These are phyloP conservation scores for Solen grandis DNA, from an alignment of 1,140 invertebrate genomes.

Conservation along the genomic window DNA sequence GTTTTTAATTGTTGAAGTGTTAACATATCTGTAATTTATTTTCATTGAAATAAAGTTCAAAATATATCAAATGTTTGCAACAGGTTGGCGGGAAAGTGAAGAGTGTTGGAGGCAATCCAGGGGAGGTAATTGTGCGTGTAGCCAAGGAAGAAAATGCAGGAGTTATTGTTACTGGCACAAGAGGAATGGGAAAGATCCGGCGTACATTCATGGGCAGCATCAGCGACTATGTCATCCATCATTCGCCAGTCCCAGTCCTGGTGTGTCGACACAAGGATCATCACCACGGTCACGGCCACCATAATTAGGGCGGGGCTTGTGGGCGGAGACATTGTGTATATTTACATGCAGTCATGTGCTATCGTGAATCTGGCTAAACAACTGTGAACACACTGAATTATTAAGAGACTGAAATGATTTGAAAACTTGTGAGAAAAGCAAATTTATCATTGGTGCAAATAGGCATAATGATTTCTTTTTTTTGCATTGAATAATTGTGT, in stretches of 20 bases:
- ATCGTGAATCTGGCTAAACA: no score
- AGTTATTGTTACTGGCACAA: conserved; percentile 76
- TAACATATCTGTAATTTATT: background rate
- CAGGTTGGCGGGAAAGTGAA: conserved; percentile 78
- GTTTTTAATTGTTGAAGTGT: background rate
- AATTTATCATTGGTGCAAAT: no score
- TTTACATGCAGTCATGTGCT: no score
- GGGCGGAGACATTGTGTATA: no score
- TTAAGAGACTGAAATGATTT: no score
- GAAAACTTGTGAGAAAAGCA: no score
- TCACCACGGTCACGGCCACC: conserved; percentile 19
- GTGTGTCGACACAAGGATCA: conserved; percentile 66
- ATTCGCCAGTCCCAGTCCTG: conserved; percentile 75
- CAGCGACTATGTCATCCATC: conserved; percentile 78
- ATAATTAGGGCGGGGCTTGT: no score
- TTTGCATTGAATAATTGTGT: no score
- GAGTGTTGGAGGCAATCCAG: conserved; percentile 73
- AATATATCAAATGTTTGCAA: no score
- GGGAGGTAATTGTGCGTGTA: conserved; percentile 72
- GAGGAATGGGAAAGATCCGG: conserved; percentile 75
- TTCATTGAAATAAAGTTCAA: no score
- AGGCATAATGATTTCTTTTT: no score
- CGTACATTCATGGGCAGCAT: conserved; percentile 77
- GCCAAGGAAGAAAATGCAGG: conserved; percentile 73
- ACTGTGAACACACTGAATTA: no score